phyloP scores from a whole-genome alignment of 1,140 invertebrate species.

The Trachelipus rathkii region DNA sequence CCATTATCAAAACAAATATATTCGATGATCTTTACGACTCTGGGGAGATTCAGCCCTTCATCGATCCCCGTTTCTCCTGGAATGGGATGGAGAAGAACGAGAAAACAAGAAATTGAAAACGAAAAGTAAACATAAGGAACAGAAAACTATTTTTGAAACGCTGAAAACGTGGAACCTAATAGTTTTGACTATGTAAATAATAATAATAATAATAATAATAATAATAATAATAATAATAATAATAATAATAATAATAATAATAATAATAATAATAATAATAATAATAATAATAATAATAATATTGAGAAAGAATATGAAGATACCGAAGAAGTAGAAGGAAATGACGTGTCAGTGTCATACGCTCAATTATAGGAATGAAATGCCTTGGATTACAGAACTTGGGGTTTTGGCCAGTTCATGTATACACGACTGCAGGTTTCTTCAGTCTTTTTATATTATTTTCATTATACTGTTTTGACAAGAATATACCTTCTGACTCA shows the following conservation, averaged over 20 bases:
- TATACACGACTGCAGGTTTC: conserved; percentile 21
- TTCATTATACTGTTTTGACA: conserved; percentile 21
- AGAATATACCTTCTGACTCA: conserved; percentile 26
- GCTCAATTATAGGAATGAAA: not conserved
- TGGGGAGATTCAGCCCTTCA: not conserved
- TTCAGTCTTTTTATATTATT: conserved; percentile 25
- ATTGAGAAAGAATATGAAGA: not conserved
- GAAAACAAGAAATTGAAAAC: not conserved
- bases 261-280: not conserved
- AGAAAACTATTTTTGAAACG: not conserved
- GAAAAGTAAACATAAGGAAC: not conserved
- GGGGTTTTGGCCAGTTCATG: conserved; percentile 28
- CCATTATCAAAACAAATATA: not conserved
- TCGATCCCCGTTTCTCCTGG: not conserved
- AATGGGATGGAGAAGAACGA: not conserved
- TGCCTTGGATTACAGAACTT: conserved; percentile 20
- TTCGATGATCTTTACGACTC: not conserved
- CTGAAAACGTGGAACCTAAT: not conserved
- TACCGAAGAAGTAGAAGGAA: not conserved
- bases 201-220: conserved; percentile 12
- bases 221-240: not conserved
- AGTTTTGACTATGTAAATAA: not conserved
- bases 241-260: not conserved
- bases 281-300: conserved; percentile 6
- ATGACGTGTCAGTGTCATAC: not conserved